Evolutionary conservation across 2,888 invertebrate genomes (phyloP).

Genomic region (Malachius bipustulatus): DNA sequence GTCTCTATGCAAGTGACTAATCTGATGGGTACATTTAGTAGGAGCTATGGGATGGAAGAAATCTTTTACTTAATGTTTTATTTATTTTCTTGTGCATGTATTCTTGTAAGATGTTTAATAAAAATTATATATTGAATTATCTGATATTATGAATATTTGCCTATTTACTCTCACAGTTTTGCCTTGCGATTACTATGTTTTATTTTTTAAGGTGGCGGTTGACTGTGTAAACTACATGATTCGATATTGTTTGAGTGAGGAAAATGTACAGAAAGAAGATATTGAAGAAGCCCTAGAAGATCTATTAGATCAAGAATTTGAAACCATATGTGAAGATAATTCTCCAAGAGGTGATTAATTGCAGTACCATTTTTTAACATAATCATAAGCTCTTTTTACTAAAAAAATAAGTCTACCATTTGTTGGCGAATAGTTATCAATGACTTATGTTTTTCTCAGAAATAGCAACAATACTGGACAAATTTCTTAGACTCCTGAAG

Average conservation of each 20-base stretch:
- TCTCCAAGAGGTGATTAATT: constrained; percentile 48
- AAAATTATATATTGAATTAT: too few relatives aligned
- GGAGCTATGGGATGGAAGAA: too few relatives aligned
- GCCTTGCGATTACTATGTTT: constrained; percentile 9
- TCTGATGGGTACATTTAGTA: too few relatives aligned
- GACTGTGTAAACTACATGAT: constrained; percentile 52
- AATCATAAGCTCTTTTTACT: background rate
- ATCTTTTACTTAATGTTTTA: too few relatives aligned
- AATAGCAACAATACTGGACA: constrained; percentile 44
- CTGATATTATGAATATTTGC: too few relatives aligned
- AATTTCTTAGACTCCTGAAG: constrained; percentile 44
- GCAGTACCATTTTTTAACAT: too few relatives aligned
- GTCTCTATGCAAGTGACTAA: too few relatives aligned
- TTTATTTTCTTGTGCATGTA: too few relatives aligned
- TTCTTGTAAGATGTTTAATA: too few relatives aligned
- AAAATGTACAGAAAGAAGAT: constrained; percentile 45
- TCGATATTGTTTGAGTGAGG: constrained; percentile 47
- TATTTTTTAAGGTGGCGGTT: constrained; percentile 34
- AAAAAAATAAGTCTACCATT: background rate
- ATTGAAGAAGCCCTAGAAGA: constrained; percentile 55
- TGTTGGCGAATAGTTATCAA: constrained; percentile 1
- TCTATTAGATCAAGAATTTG: constrained; percentile 61
- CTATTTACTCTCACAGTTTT: too few relatives aligned
- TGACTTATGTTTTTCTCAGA: constrained; percentile 39
- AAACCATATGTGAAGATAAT: constrained; percentile 59